Evolutionary conservation across 2,888 invertebrate genomes (phyloP).

Genomic region (Tachystola acroxantha): DNA sequence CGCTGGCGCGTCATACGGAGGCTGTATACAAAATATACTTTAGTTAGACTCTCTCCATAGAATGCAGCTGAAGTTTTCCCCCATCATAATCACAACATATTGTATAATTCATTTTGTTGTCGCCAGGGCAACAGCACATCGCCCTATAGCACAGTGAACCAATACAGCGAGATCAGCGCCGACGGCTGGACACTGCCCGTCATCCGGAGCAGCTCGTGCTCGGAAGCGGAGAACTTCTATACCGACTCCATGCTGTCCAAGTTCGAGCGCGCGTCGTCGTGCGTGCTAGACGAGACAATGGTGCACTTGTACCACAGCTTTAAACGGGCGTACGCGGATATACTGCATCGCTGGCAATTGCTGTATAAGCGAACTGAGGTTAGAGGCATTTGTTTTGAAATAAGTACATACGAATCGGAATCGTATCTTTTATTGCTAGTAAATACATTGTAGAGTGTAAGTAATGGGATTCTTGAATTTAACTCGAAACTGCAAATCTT

Average conservation of each 20-base stretch:
- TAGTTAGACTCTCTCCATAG: no score
- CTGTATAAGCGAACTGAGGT: slow-evolving; percentile 89
- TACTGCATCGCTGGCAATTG: slow-evolving; percentile 91
- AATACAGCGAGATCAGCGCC: slow-evolving; percentile 83
- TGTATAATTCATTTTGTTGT: background rate
- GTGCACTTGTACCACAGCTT: slow-evolving; percentile 87
- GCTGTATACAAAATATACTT: no score
- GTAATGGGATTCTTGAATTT: no score
- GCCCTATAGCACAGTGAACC: slow-evolving; percentile 93
- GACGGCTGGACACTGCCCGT: slow-evolving; percentile 88
- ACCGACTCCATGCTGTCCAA: slow-evolving; percentile 57
- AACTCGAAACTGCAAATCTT: no score
- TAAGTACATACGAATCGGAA: background rate
- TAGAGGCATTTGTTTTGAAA: slow-evolving; percentile 9
- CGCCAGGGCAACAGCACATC: slow-evolving; percentile 82
- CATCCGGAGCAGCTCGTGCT: slow-evolving; percentile 91
- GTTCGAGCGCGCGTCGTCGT: slow-evolving; percentile 51
- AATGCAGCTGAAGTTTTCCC: no score
- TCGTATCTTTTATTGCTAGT: background rate
- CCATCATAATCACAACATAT: no score
- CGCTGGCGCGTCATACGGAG: no score
- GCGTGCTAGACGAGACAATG: slow-evolving; percentile 64
- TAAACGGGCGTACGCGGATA: slow-evolving; percentile 92
- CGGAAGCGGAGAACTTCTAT: slow-evolving; percentile 87
- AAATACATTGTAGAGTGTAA: background rate